Percentiles rank a stretch among this genome's conserved stretches.
Evolutionary conservation across 2,888 invertebrate species (phyloP).

Genomic region (Andrena fulva): DNA sequence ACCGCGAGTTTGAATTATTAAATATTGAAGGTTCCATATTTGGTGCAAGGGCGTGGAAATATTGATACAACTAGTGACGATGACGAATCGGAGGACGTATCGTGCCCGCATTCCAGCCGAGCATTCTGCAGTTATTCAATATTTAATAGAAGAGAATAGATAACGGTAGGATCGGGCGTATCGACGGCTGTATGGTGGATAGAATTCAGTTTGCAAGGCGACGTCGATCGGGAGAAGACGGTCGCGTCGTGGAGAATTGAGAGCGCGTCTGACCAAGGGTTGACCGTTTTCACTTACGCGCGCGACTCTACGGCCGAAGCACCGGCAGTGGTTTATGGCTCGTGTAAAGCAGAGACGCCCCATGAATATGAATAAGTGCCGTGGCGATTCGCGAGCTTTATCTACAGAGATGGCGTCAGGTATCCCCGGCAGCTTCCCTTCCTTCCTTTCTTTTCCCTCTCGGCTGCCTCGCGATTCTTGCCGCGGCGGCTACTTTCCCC

Average conservation of each 20-base stretch:
- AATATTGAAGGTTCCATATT: too few species aligned
- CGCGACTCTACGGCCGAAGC: conserved; percentile 48
- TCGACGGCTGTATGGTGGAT: not conserved
- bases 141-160: too few species aligned
- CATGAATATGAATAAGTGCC: conserved; percentile 71
- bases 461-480: conserved; percentile 6
- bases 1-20: too few species aligned
- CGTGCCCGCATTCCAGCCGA: too few species aligned
- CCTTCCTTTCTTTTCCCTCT: conserved; percentile 3
- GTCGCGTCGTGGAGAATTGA: not conserved
- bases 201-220: conserved; percentile 19
- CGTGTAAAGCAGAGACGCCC: conserved; percentile 54
- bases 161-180: too few species aligned
- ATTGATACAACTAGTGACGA: too few species aligned
- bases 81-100: too few species aligned
- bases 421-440: not conserved
- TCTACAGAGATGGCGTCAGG: conserved; percentile 14
- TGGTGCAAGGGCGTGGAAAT: too few species aligned
- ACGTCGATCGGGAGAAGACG: not conserved
- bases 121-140: too few species aligned
- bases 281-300: conserved; percentile 61
- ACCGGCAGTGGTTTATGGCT: conserved; percentile 58
- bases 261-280: conserved; percentile 39
- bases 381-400: conserved; percentile 41
- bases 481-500: conserved; percentile 61